Base-by-base conservation (phyloP, 2,797 vertebrate genomes). In the Trematomus bernacchii region DNA sequence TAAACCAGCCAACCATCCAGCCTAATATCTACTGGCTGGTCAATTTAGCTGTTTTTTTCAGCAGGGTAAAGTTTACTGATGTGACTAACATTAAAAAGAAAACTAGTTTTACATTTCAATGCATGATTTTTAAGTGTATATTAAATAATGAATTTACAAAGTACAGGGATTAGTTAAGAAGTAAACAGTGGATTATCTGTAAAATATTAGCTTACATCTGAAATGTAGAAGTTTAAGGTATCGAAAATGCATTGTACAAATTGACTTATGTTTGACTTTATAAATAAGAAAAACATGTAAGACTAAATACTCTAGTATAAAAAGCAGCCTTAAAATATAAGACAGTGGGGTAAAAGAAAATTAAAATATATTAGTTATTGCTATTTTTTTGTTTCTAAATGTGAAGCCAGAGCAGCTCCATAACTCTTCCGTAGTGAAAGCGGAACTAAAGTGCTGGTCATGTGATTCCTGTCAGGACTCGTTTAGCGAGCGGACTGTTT, bases 381-480 rank as follows among this genome's bases (percentile, higher is more conserved):
- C 52, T 10, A 8, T 2, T 21, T 46, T 21, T 19, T 53, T 37
- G 1, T 37, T 37, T 37, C 33, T 37, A 37, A 37, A 37, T 7
- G 33, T 37, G 33, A 37, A 37, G 33, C 33, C 33, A 37, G 33
- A 37, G 33, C 33, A 37, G 14, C n/a, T n/a, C 18, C 6, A 2
- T 14, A 4, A 11, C 40, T 18, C 66, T 66, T 6, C 13, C 7
- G 1, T 0, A 1, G 12, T 11, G 64, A 73, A 78, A 51, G 47
- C 89, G 94, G 93, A 95, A 95, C 92, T 51, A n/a, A 71, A 65
- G 52, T 68, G 3, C 5, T 0, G 65, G 66, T 91, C 87, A 92
- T 70, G 88, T 90, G 93, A 88, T 88, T 89, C 40, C 83, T 43
- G 71, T 85, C 85, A 64, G 92, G 89, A 79, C 68, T 3, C 1